phyloP scores from a whole-genome alignment of 2,888 invertebrate genomes.

The Pseudococcus viburni region DNA sequence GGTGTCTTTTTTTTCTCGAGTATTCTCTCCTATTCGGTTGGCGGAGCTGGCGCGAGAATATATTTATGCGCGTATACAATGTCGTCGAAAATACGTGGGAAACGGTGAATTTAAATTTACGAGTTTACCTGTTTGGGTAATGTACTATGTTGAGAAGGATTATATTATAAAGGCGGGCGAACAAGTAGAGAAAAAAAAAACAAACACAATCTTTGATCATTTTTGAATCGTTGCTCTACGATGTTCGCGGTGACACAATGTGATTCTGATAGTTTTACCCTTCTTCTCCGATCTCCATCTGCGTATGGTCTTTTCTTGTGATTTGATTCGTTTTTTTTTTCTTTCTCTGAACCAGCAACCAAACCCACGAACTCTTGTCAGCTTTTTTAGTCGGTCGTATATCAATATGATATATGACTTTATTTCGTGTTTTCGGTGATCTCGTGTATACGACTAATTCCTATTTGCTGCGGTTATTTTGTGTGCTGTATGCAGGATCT shows the following conservation, averaged over 20 bases:
- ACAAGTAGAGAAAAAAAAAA: conserved; percentile 44
- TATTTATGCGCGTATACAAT: conserved; percentile 53
- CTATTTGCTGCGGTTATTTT: conserved; percentile 29
- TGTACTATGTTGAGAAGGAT: conserved; percentile 43
- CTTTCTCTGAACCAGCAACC: background rate
- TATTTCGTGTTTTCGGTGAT: conserved; percentile 61
- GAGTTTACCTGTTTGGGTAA: conserved; percentile 52
- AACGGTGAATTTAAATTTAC: conserved; percentile 59
- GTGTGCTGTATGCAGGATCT: background rate
- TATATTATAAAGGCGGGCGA: conserved; percentile 23
- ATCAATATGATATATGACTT: conserved; percentile 62
- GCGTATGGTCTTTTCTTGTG: conserved; percentile 11
- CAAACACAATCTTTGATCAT: conserved; percentile 61
- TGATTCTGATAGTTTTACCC: conserved; percentile 46
- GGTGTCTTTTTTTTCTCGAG: conserved; percentile 38
- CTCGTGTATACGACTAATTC: conserved; percentile 53
- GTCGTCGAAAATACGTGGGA: conserved; percentile 62
- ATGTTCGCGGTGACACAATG: conserved; percentile 53
- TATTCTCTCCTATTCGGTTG: background rate
- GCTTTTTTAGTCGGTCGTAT: conserved; percentile 59
- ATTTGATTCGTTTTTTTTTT: background rate
- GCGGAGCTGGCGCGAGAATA: background rate
- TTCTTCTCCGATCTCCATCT: no score
- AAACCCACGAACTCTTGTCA: conserved; percentile 57
- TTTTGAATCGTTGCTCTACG: conserved; percentile 28